These are phyloP conservation scores for Cyclophora albipunctata DNA, from an alignment of 2,888 invertebrate genomes.

Conservation along the genomic window DNA sequence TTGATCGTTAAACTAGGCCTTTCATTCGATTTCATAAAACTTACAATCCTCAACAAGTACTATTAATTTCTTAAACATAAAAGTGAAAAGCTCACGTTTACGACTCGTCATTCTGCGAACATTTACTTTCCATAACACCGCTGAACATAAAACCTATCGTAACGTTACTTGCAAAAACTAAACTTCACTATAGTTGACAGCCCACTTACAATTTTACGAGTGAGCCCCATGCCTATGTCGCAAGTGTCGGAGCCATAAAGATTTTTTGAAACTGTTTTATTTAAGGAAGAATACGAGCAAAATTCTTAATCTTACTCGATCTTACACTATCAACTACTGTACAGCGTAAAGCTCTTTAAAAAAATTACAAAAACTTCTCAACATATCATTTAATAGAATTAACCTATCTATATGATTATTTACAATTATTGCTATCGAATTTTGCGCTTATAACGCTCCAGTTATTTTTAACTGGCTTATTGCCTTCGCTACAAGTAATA, in stretches of 20 bases:
- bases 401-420: conserved; percentile 65
- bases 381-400: conserved; percentile 57
- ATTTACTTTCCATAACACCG: not conserved
- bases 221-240: conserved; percentile 26
- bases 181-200: conserved; percentile 18
- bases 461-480: conserved; percentile 53
- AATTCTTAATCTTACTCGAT: conserved; percentile 65
- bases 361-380: conserved; percentile 65
- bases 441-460: conserved; percentile 68
- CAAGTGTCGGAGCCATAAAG: conserved; percentile 42
- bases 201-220: conserved; percentile 34
- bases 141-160: conserved; percentile 1
- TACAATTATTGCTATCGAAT: conserved; percentile 73
- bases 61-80: not conserved
- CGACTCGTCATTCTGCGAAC: not conserved
- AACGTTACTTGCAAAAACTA: conserved; percentile 16
- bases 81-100: too few species aligned
- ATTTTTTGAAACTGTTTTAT: conserved; percentile 36
- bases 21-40: not conserved
- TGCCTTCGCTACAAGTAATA: conserved; percentile 54
- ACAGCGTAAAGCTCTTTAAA: conserved; percentile 74
- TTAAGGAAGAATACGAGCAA: conserved; percentile 53
- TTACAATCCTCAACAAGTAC: too few species aligned
- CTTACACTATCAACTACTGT: conserved; percentile 47
- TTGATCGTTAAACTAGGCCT: too few species aligned